Evolutionary conservation across 2,113 vertebrate species (phyloP), one percentile per base, ranked within the genome.

Genomic region (Sceloporus tristichus): DNA sequence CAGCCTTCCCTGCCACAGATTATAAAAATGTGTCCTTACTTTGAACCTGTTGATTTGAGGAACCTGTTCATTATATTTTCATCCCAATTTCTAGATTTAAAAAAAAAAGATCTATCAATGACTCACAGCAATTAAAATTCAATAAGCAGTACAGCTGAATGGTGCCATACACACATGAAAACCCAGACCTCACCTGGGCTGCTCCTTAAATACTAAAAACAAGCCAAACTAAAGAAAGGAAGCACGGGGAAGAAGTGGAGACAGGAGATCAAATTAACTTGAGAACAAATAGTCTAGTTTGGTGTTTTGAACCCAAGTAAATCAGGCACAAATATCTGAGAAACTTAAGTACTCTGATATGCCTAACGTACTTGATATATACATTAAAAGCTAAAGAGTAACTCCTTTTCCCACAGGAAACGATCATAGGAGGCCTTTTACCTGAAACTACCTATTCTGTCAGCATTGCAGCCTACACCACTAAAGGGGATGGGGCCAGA

Each of bases 391-490:
- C 62, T 86, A 85, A 84, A 86, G 21, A 16, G 56, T 93, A 5
- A 0, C 11, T 81, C 38, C 34, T 93, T 95, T 94, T 81, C 91
- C 85, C 91, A 87, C 95, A 99, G 99, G 98, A 99, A 91, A 97
- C 98, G 14, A 91, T 97, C 80, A 97, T 99, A 87, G 97, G 97
- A 7, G 97, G 98, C 85, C 97, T 99, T 87, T 97, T 98, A 62
- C 97, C 99, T 0, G 98, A 99, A 95, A 99, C 98, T 4, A 98
- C 97, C 86, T 99, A 99, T 94, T 99, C 98, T 0, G 88, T 99
- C 87, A 99, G 98, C 0, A 97, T 99, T 0, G 98, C 98, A 16
- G 98, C 98, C 0, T 99, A 99, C 66, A 99, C 98, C 88, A 98
- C 98, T 89, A 98, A 98, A 85, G 99, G 98, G 19, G 98, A 99